A percentile compares a stretch with the other conserved stretches of the same genome.
Conservation (phyloP, 2,797 vertebrate species). For the Sylvilagus floridanus region DNA sequence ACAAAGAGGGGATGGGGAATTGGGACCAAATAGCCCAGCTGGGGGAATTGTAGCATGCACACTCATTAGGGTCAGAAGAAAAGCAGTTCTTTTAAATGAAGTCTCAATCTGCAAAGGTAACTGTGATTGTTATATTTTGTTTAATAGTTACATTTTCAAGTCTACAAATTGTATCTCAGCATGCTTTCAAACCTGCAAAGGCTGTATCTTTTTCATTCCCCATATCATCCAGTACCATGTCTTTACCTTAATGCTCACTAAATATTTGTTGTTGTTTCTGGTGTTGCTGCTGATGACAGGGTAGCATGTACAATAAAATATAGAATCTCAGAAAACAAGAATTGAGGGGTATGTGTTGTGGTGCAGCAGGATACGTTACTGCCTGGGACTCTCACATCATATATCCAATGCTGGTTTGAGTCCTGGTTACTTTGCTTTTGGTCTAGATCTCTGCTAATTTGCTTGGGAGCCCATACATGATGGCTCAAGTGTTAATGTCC, state of each 20-base stretch:
- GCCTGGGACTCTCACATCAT: too few relatives aligned
- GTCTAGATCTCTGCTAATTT: too few relatives aligned
- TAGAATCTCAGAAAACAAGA: background rate
- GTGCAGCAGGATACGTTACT: too few relatives aligned
- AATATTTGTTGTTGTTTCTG: slow-evolving; percentile 1
- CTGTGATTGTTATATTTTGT: background rate
- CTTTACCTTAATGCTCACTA: slow-evolving; percentile 5
- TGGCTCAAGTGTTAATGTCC: too few relatives aligned
- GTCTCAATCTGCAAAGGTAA: background rate
- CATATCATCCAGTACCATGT: background rate
- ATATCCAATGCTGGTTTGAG: too few relatives aligned
- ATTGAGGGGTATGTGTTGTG: too few relatives aligned
- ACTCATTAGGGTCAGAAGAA: background rate
- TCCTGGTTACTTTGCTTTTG: too few relatives aligned
- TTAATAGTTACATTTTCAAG: slow-evolving; percentile 15
- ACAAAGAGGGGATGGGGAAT: background rate
- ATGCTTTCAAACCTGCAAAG: background rate
- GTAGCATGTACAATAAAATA: background rate
- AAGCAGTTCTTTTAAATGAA: background rate
- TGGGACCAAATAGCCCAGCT: background rate
- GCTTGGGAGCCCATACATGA: too few relatives aligned
- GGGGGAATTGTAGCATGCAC: background rate
- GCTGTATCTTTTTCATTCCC: background rate
- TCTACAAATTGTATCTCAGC: background rate
- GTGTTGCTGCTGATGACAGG: background rate